Evolutionary conservation across 2,888 invertebrate species (phyloP), one percentile per base, ranked within the genome.

Genomic region (Disparrhopalites patrizii): DNA sequence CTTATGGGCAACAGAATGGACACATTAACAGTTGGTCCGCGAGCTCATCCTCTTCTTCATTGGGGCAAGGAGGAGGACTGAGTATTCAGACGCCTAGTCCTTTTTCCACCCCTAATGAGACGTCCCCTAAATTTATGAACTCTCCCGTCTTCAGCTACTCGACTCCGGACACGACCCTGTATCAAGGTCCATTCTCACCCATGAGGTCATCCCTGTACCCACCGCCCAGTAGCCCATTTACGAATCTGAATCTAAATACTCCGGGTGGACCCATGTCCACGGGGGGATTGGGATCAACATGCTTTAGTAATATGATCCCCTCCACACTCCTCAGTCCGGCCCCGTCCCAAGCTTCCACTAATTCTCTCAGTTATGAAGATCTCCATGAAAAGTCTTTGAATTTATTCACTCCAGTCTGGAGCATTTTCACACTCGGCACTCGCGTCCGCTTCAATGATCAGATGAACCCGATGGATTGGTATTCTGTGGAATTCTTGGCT

Each of bases 381-480:
- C 70, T 77, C 43, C 70, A 70, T 68, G 66, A 72, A 58, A 67
- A 72, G 54, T 65, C 76, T 74, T 66, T 75, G 76, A 73, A 68
- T 40, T 79, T 79, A 77, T 78, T 79, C 3, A 76, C 76, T 57
- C 78, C 79, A 25, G 78, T 78, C 3, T 81, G 80, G 80, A 79
- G 78, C 55, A 79, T 80, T 66, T 80, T 80, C 70, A 76, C 79
- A 54, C 73, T 77, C 73, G 78, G 78, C 66, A 73, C 72, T 25
- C 72, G 67, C 61, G 67, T 73, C n/a, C 66, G 75, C 18, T 75
- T 75, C 65, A 73, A 66, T 30, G 31, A 47, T 61, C 23, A 38
- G 2, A 71, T 72, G 66, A 74, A 73, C 62, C 69, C 71, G 10
- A 71, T 73, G 71, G 73, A 72, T 61, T 75, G 73, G 73, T 72